These are phyloP conservation scores for Conus betulinus DNA, from an alignment of 1,140 invertebrate genomes.

Conservation along the genomic window DNA sequence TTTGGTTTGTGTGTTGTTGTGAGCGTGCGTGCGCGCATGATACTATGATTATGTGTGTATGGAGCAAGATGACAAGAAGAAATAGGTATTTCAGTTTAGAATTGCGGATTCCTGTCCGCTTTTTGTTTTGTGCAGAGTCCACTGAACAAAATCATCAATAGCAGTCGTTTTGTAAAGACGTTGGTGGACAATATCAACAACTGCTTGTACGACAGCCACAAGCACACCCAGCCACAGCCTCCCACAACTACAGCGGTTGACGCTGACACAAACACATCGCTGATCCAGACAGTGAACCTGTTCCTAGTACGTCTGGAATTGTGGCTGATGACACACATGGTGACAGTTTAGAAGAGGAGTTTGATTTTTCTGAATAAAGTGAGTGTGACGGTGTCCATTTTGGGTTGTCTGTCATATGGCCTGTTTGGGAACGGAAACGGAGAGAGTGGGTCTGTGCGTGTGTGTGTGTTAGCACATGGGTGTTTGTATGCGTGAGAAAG, in stretches of 20 bases:
- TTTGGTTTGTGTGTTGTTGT: too few relatives aligned
- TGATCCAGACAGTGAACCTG: not conserved
- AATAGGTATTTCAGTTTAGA: too few relatives aligned
- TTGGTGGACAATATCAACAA: slow-evolving; percentile 65
- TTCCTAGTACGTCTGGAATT: not conserved
- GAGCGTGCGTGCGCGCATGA: too few relatives aligned
- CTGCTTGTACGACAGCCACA: slow-evolving; percentile 10
- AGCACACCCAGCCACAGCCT: not conserved
- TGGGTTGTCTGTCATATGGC: too few relatives aligned
- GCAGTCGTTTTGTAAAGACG: slow-evolving; percentile 57
- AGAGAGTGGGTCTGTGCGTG: not conserved
- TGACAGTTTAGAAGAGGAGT: slow-evolving; percentile 33
- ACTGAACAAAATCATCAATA: slow-evolving; percentile 56
- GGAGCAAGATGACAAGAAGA: too few relatives aligned
- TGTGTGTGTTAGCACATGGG: not conserved
- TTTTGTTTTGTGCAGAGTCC: slow-evolving; percentile 45
- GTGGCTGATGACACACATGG: not conserved
- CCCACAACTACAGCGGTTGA: not conserved
- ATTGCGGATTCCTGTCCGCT: too few relatives aligned
- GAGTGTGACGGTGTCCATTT: too few relatives aligned
- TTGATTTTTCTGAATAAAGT: slow-evolving; percentile 20
- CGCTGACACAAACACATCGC: not conserved
- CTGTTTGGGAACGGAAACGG: too few relatives aligned
- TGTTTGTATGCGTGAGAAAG: not conserved
- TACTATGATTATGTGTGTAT: too few relatives aligned